Base-by-base conservation (phyloP, 2,888 invertebrate species). In the Ennomos fuscantarius region DNA sequence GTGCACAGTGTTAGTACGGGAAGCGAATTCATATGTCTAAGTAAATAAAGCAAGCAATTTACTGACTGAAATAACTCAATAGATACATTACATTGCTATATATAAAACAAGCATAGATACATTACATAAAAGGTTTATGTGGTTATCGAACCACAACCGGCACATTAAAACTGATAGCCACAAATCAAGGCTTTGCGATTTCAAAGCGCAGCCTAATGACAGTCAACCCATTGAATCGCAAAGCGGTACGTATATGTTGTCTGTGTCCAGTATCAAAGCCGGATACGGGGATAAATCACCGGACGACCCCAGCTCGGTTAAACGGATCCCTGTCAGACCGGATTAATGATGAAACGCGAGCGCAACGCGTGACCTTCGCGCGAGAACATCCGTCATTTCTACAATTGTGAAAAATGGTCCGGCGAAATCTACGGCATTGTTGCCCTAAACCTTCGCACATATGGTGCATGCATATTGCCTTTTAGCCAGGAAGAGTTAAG, bases 281-380 rank as follows among this genome's bases (percentile, higher is more conserved):
- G 51, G 46, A 67, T 65, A 65, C 46, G 54, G 53, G 61, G 60
- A 76, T 77, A 77, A 77, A 77, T 77, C 76, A 76, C 69, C 62
- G 62, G 51, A 56, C 57, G 36, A 42, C 60, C 50, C 53, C 63
- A 65, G 59, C 36, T 48, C 58, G 49, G 64, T 65, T 65, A 72
- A 73, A 72, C 68, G 70, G 63, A 72, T 72, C 71, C 66, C 66
- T 70, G 77, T 76, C 76, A 65, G 65, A 43, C 54, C 52, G 66
- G 70, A 74, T 74, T 73, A 76, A 76, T 74, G 77, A 76, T 73
- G 51, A 67, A 62, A 62, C 60, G 65, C 61, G 34, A 45, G 51
- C 64, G 63, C 47, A 49, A 49, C 35, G 53, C 60, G 52, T 54
- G 66, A 67, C 67, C 70, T 66, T 63, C 60, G 50, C 44, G 43